Evolutionary conservation across 2,888 invertebrate species (phyloP).

Genomic region (Capitulum mitella): DNA sequence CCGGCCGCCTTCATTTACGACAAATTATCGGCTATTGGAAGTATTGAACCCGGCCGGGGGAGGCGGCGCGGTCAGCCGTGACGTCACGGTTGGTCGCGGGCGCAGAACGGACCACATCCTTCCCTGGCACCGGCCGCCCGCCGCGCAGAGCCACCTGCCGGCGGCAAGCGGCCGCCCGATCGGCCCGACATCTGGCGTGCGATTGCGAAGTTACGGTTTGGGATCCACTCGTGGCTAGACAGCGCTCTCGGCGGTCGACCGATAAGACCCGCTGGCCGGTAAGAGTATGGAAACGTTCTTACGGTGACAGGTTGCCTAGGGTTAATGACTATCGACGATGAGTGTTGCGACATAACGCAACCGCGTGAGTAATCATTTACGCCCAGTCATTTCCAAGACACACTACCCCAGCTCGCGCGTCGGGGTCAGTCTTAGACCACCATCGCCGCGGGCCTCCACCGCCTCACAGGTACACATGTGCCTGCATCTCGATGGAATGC

Average conservation of each 20-base stretch:
- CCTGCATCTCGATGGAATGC: too few relatives aligned
- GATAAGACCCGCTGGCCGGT: background rate
- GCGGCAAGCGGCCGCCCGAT: background rate
- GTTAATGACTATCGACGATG: background rate
- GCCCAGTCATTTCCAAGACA: too few relatives aligned
- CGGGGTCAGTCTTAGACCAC: too few relatives aligned
- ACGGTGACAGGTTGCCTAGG: background rate
- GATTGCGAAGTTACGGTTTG: background rate
- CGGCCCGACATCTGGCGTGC: background rate
- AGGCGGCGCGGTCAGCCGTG: background rate
- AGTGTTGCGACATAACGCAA: too few relatives aligned
- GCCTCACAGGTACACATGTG: too few relatives aligned
- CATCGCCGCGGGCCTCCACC: too few relatives aligned
- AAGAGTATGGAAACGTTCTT: background rate
- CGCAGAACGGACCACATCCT: conserved; percentile 12
- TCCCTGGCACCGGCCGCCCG: background rate
- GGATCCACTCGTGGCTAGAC: background rate
- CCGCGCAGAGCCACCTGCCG: background rate
- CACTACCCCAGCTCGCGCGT: too few relatives aligned
- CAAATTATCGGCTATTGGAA: conserved; percentile 21
- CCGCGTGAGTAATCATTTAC: too few relatives aligned
- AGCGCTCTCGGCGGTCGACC: background rate
- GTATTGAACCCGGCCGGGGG: background rate
- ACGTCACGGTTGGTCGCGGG: background rate
- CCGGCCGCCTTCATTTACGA: conserved; percentile 9